Conservation (phyloP, 2,797 vertebrate species). For the Lacerta viridis region DNA sequence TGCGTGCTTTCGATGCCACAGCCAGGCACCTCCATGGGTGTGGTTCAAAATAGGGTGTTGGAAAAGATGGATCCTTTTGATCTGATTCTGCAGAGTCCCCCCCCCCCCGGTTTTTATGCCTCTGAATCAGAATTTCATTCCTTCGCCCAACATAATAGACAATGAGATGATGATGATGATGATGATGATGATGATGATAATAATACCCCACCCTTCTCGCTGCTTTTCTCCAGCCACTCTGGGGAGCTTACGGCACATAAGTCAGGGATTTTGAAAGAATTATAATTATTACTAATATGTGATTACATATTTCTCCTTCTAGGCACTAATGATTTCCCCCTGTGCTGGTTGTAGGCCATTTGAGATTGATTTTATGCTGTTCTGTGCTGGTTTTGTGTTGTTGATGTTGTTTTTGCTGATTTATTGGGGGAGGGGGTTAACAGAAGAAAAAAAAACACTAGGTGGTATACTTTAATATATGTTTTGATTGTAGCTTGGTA, state of each 20-base stretch:
- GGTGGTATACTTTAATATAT: too few relatives aligned
- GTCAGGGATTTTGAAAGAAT: neutral
- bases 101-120: neutral
- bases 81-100: neutral
- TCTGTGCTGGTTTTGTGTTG: neutral
- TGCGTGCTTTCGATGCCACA: neutral
- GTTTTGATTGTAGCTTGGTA: too few relatives aligned
- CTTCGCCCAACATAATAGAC: neutral
- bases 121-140: neutral
- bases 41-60: neutral
- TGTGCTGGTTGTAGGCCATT: neutral
- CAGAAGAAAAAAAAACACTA: too few relatives aligned
- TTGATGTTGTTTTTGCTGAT: neutral
- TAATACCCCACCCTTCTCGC: too few relatives aligned
- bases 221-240: too few relatives aligned
- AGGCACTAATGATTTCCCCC: neutral
- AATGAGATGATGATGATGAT: neutral
- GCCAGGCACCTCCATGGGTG: neutral
- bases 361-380: neutral
- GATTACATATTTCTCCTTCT: neutral
- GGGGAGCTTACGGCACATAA: too few relatives aligned
- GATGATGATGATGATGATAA: fast-evolving
- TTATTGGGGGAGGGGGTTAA: too few relatives aligned
- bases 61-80: neutral
- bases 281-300: neutral